Conservation (phyloP, 2,797 vertebrate species). For the Spheniscus humboldti region DNA sequence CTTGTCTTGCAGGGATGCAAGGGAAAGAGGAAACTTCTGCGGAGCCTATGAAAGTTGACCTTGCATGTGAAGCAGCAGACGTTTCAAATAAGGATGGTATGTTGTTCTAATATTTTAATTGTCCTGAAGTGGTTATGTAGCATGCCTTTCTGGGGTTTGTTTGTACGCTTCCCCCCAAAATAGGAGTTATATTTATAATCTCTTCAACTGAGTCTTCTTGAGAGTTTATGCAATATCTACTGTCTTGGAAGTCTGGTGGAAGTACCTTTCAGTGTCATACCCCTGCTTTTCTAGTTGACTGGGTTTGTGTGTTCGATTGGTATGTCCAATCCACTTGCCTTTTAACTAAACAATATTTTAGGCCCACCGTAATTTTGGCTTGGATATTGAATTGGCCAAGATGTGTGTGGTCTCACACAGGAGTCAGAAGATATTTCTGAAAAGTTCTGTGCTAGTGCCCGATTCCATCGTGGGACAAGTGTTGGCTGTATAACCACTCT, state of each 20-base stretch:
- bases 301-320: neutral
- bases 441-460: neutral
- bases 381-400: neutral
- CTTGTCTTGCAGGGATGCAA: slow-evolving; percentile 24
- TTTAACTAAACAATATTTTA: neutral
- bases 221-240: neutral
- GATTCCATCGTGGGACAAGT: rapidly evolving
- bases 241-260: neutral
- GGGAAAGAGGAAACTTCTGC: slow-evolving; percentile 4
- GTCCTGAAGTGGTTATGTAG: neutral
- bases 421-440: neutral
- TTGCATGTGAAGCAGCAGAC: slow-evolving; percentile 20
- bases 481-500: neutral
- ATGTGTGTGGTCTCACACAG: neutral
- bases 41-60: slow-evolving; percentile 49
- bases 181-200: neutral
- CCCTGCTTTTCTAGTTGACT: neutral
- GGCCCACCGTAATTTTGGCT: neutral
- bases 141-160: neutral
- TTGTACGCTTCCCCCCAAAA: neutral
- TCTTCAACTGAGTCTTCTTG: neutral
- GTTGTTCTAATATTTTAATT: neutral
- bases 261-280: neutral
- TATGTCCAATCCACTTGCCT: neutral
- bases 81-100: slow-evolving; percentile 66